Conservation (phyloP, 2,113 vertebrate species). For the Pagrus major region DNA sequence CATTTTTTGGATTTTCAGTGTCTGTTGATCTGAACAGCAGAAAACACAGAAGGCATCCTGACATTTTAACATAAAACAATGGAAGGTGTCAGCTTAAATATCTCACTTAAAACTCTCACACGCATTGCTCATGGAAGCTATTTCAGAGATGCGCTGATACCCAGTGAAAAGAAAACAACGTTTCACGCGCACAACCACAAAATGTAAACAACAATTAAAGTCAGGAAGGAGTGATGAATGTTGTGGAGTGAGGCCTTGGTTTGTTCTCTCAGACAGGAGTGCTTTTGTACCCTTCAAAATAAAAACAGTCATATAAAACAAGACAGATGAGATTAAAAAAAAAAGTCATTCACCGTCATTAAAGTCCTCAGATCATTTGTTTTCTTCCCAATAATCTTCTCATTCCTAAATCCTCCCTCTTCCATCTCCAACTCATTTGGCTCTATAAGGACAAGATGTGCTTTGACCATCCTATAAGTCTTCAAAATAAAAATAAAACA, state of each 20-base stretch:
- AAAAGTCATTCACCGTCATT: constrained; percentile 42
- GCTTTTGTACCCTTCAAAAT: constrained; percentile 60
- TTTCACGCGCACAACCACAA: constrained; percentile 3
- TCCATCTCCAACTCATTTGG: constrained; percentile 13
- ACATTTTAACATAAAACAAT: constrained; percentile 29
- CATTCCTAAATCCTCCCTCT: neutral
- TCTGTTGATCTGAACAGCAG: constrained; percentile 32
- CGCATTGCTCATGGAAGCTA: neutral
- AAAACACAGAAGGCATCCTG: constrained; percentile 40
- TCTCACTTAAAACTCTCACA: neutral
- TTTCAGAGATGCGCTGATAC: neutral
- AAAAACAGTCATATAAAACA: constrained; percentile 23
- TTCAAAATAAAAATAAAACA: constrained; percentile 25
- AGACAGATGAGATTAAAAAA: constrained; percentile 51
- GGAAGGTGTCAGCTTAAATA: constrained; percentile 17
- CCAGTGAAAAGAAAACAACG: constrained; percentile 5
- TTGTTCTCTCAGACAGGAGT: constrained; percentile 52
- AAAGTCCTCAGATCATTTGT: constrained; percentile 22
- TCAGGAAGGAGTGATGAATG: constrained; percentile 3
- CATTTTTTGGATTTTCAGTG: constrained; percentile 25
- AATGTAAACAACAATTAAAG: constrained; percentile 3
- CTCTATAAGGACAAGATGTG: neutral
- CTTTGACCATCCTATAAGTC: constrained; percentile 27
- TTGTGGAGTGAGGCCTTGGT: constrained; percentile 16
- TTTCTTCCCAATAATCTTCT: constrained; percentile 1